A percentile compares a stretch with the other conserved stretches of the same genome.
phyloP scores from a whole-genome alignment of 2,888 invertebrate species.

The Epinotia brunnichana region DNA sequence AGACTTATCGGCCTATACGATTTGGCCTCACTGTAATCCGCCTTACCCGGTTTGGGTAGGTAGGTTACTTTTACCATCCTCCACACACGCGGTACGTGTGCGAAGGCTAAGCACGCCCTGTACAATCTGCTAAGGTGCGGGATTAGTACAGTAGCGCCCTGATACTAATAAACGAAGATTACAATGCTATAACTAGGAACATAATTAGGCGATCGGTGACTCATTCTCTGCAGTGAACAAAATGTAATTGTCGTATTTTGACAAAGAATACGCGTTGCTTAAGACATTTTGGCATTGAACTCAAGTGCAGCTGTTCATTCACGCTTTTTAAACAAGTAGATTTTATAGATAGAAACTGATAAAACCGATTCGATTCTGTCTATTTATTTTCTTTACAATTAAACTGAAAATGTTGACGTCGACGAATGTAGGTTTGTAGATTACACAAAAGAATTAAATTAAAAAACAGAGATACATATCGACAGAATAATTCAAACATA shows the following conservation, averaged over 20 bases:
- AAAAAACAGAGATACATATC: too few relatives aligned
- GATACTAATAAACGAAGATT: background rate
- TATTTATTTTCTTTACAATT: background rate
- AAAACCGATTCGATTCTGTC: background rate
- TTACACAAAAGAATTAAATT: too few relatives aligned
- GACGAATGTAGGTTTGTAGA: too few relatives aligned
- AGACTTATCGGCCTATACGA: too few relatives aligned
- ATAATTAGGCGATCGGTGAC: background rate
- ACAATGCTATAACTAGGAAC: background rate
- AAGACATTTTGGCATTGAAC: background rate
- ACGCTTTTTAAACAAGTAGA: conserved; percentile 25
- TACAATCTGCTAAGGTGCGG: too few relatives aligned
- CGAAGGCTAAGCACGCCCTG: too few relatives aligned
- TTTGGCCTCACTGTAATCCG: too few relatives aligned
- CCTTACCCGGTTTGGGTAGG: too few relatives aligned
- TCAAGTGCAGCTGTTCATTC: conserved; percentile 6
- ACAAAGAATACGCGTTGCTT: background rate
- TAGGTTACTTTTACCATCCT: too few relatives aligned
- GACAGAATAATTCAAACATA: too few relatives aligned
- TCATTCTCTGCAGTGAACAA: background rate
- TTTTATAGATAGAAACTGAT: background rate
- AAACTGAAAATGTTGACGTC: background rate
- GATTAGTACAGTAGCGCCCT: too few relatives aligned
- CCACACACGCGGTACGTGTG: too few relatives aligned
- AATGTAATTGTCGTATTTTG: background rate